Conservation (phyloP, 1,140 invertebrate species). For the Leptinotarsa texana region DNA sequence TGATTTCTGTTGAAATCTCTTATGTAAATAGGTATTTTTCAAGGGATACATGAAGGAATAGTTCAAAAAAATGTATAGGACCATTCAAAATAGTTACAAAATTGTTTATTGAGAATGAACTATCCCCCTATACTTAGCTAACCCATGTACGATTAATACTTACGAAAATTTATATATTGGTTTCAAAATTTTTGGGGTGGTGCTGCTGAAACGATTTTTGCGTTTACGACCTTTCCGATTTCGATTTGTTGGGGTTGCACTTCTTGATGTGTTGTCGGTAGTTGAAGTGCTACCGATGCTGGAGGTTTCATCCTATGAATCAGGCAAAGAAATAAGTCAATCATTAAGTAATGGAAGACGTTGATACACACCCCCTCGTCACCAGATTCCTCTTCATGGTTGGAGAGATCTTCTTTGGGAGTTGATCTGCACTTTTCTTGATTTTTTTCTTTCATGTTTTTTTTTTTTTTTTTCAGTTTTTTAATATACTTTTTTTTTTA, state of each 20-base stretch:
- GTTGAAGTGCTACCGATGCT: slow-evolving; percentile 84
- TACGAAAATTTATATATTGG: slow-evolving; percentile 80
- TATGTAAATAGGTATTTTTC: too few species aligned
- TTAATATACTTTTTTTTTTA: too few species aligned
- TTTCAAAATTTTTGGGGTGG: slow-evolving; percentile 65
- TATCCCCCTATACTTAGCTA: too few species aligned
- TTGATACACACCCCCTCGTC: slow-evolving; percentile 49
- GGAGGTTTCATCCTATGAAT: slow-evolving; percentile 71
- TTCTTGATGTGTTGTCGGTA: slow-evolving; percentile 81
- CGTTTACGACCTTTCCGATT: slow-evolving; percentile 68
- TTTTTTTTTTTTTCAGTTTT: too few species aligned
- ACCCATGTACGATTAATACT: slow-evolving; percentile 38
- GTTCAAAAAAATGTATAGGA: too few species aligned
- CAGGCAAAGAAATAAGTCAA: neutral
- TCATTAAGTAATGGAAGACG: neutral
- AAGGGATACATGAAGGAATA: too few species aligned
- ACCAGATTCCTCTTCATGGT: slow-evolving; percentile 49
- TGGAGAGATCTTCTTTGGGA: slow-evolving; percentile 24
- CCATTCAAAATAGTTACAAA: too few species aligned
- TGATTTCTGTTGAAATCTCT: neutral
- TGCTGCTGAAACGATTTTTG: slow-evolving; percentile 62
- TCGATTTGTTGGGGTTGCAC: slow-evolving; percentile 80
- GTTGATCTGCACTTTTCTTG: slow-evolving; percentile 12
- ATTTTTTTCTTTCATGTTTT: slow-evolving; percentile 23
- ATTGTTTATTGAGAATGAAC: too few species aligned